Base-by-base conservation (phyloP, 2,797 vertebrate species). In the Strix occidentalis region DNA sequence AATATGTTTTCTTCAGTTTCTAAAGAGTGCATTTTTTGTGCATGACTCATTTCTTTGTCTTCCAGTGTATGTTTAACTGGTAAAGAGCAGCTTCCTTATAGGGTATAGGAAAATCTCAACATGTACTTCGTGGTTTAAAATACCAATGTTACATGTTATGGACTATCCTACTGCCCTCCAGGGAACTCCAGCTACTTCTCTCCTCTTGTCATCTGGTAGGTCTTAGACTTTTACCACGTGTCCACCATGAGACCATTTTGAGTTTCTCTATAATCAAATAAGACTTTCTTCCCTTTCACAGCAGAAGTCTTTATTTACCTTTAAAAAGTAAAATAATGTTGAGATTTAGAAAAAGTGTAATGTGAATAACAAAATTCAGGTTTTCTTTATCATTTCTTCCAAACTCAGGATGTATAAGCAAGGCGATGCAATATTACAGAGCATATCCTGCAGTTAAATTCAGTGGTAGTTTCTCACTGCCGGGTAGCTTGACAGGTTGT, bases 371-470 rank as follows among this genome's bases (percentile, higher is more conserved):
- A 41, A 70, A 68, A 72, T 45, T 66, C 23, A 56, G 1, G 4
- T 66, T 87, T 66, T 84, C 48, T 65, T 51, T 41, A 45, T 71
- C 3, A 16, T 56, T 79, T 87, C 48, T 91, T 50, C 26, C 19
- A 61, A 76, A 46, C 5, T 43, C 68, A 4, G 18, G 31, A 23
- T 82, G 33, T 11, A 5, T 37, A n/a, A 71, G 43, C n/a, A 92
- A 87, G n/a, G 41, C 43, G 48, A 13, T 28, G 13, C 56, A 51
- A 3, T 87, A 64, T 87, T 83, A 61, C 33, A n/a, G 64, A 69
- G 61, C 18, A n/a, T 77, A 69, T 46, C 19, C 66, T 83, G 29
- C 88, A 56, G 66, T 89, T 90, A 61, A 77, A 66, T 80, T 93
- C 21, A 4, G 64, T 51, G 53, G 17, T 60, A 68, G 53, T 71